These are phyloP conservation scores for Crocidura indochinensis DNA, from an alignment of 2,797 vertebrate species.

Conservation along the genomic window DNA sequence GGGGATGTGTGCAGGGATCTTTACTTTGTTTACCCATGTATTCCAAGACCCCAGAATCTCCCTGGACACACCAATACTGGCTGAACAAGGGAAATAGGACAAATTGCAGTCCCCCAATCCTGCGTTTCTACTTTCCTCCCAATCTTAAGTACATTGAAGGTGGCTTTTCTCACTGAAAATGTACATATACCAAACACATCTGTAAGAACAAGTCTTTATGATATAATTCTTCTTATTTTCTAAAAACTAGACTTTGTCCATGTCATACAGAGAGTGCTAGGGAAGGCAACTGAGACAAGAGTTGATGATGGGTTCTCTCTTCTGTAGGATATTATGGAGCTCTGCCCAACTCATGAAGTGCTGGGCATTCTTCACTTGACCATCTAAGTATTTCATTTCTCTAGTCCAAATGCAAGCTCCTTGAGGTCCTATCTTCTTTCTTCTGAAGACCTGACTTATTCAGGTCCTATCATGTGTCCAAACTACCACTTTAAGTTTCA, in stretches of 20 bases:
- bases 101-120: neutral
- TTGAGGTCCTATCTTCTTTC: too few relatives aligned
- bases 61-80: neutral
- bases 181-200: neutral
- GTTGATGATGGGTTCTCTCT: neutral
- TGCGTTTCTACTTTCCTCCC: neutral
- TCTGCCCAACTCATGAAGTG: rapidly evolving
- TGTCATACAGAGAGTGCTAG: neutral
- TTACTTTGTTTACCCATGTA: neutral
- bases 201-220: neutral
- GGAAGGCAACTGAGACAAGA: neutral
- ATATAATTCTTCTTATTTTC: neutral
- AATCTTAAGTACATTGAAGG: neutral
- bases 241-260: neutral
- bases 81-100: neutral
- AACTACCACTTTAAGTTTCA: neutral
- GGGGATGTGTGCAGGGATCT: neutral
- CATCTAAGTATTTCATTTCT: slow-evolving; percentile 8
- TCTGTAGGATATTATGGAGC: neutral
- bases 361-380: neutral
- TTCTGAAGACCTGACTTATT: neutral
- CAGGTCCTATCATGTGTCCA: neutral
- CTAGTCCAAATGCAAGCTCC: neutral
- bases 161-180: neutral
- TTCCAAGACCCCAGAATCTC: neutral